phyloP scores from a whole-genome alignment of 2,888 invertebrate genomes.

The Tachina fera region DNA sequence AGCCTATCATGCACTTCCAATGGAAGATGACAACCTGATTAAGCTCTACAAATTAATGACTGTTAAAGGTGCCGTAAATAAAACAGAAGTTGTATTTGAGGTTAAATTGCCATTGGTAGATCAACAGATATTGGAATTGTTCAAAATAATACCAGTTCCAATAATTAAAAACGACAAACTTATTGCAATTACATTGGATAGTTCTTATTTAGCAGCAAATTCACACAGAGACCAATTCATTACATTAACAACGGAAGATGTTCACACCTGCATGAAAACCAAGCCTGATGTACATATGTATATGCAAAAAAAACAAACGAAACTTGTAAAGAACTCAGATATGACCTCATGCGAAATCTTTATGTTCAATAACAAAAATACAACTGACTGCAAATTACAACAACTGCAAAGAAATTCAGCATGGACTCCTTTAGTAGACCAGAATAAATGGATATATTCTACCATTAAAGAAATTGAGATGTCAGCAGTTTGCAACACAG shows the following conservation, averaged over 20 bases:
- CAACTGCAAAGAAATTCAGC: too few species aligned
- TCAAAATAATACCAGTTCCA: neutral
- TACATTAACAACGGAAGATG: neutral
- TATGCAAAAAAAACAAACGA: too few species aligned
- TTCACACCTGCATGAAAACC: neutral
- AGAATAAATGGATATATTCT: too few species aligned
- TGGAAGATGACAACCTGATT: neutral
- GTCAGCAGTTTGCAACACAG: too few species aligned
- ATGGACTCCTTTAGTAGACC: too few species aligned
- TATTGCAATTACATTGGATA: neutral
- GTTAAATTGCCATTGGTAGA: slow-evolving; percentile 4
- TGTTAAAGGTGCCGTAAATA: neutral
- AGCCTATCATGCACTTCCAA: neutral
- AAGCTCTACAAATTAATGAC: neutral
- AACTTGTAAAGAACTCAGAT: too few species aligned
- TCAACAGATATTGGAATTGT: neutral
- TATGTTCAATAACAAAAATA: too few species aligned
- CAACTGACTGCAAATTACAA: too few species aligned
- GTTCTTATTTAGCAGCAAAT: neutral
- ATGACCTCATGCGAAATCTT: too few species aligned
- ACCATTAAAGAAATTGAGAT: too few species aligned
- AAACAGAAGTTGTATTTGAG: neutral
- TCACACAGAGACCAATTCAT: neutral
- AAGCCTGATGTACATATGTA: too few species aligned
- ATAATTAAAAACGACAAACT: neutral